These are phyloP conservation scores for Climacteris rufus DNA, from an alignment of 2,113 vertebrate genomes.

Conservation along the genomic window DNA sequence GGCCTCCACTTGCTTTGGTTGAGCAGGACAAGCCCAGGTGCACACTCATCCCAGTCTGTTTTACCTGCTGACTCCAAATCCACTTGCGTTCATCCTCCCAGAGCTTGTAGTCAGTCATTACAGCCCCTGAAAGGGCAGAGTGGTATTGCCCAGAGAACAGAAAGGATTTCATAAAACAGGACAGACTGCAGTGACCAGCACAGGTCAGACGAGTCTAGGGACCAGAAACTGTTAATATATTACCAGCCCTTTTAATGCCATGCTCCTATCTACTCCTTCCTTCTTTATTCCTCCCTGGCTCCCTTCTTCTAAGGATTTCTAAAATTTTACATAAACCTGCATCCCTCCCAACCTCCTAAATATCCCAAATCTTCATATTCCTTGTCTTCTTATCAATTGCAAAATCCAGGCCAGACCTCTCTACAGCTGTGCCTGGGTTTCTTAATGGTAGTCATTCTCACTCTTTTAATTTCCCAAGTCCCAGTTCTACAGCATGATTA, in stretches of 20 bases:
- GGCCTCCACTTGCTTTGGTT: background rate
- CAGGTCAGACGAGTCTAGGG: background rate
- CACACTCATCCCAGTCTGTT: background rate
- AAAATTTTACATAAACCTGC: background rate
- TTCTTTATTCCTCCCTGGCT: background rate
- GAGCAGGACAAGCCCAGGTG: background rate
- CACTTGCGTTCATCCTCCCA: rapidly evolving
- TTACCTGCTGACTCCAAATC: background rate
- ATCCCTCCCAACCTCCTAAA: rapidly evolving
- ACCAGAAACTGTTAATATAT: background rate
- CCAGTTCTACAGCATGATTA: background rate
- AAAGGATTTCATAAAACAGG: background rate
- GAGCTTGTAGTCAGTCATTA: background rate
- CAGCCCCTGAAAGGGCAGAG: background rate
- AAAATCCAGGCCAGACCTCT: background rate
- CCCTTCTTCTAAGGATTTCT: background rate
- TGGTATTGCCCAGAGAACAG: background rate
- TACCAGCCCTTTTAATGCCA: background rate
- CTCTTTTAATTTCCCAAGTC: background rate
- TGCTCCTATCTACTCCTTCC: rapidly evolving
- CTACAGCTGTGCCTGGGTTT: background rate
- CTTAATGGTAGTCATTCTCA: background rate
- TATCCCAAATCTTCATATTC: background rate
- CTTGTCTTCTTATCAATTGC: background rate
- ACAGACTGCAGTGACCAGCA: background rate